Percentiles rank a stretch among this genome's conserved stretches.
phyloP scores from a whole-genome alignment of 2,888 invertebrate species.

The Synergus gifuensis region DNA sequence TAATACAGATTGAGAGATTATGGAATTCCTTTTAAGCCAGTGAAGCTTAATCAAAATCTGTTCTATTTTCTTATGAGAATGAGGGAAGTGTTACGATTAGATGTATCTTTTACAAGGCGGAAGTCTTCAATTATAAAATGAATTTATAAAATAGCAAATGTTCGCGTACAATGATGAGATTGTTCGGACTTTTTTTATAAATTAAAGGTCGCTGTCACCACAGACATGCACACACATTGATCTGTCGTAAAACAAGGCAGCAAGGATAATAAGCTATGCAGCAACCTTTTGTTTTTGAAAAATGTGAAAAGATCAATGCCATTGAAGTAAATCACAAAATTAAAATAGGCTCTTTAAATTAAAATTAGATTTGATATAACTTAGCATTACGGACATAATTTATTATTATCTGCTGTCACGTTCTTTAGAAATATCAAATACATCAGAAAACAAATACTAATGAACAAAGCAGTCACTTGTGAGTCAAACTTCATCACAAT shows the following conservation, averaged over 20 bases:
- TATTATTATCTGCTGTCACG: background rate
- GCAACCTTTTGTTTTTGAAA: slow-evolving; percentile 33
- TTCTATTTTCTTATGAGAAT: background rate
- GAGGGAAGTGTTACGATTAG: background rate
- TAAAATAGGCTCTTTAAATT: slow-evolving; percentile 10
- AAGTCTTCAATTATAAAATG: slow-evolving; percentile 1
- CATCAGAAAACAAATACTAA: background rate
- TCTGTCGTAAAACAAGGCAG: slow-evolving; percentile 12
- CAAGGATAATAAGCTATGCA: background rate
- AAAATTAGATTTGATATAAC: slow-evolving; percentile 18
- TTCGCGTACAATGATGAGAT: slow-evolving; percentile 20
- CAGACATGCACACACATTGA: slow-evolving; percentile 10
- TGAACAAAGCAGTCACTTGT: too few species aligned
- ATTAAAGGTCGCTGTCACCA: slow-evolving; percentile 33
- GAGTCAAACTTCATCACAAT: background rate
- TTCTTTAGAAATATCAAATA: background rate
- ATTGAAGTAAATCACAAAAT: background rate
- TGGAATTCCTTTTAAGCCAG: background rate
- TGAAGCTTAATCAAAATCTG: background rate
- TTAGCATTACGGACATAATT: background rate
- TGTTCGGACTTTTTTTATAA: slow-evolving; percentile 28
- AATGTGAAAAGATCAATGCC: slow-evolving; percentile 29
- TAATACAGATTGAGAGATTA: too few species aligned
- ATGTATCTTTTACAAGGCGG: background rate
- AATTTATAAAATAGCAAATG: slow-evolving; percentile 23